Conservation (phyloP, 2,797 vertebrate species). For the Coilia nasus region DNA sequence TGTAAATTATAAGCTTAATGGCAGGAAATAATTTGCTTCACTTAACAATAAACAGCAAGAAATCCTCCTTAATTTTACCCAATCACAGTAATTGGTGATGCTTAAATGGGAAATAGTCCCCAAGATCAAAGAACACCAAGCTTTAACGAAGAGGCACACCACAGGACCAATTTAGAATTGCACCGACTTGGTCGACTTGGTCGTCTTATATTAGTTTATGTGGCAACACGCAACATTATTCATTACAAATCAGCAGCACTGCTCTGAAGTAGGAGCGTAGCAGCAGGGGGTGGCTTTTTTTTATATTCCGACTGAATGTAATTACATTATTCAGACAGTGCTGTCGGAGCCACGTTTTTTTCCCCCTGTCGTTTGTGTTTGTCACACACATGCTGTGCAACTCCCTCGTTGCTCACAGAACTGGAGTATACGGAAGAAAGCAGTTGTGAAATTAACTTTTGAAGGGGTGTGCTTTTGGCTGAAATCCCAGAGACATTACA, state of each 20-base stretch:
- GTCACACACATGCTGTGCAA: conserved; percentile 54
- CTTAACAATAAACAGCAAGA: conserved; percentile 60
- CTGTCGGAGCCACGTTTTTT: neutral
- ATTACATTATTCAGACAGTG: conserved; percentile 3
- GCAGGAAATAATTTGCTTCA: conserved; percentile 60
- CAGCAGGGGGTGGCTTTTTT: neutral
- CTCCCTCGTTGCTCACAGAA: conserved; percentile 47
- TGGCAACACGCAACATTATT: conserved; percentile 34
- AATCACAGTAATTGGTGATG: conserved; percentile 72
- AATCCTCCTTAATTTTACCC: conserved; percentile 69
- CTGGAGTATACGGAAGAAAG: conserved; percentile 52
- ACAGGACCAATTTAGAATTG: conserved; percentile 22
- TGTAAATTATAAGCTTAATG: conserved; percentile 75
- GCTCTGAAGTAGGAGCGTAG: neutral
- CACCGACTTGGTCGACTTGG: neutral
- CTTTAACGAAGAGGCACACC: neutral
- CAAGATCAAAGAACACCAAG: conserved; percentile 69
- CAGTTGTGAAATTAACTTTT: conserved; percentile 58
- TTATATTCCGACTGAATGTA: neutral
- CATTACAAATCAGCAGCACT: conserved; percentile 64
- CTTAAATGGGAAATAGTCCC: conserved; percentile 53
- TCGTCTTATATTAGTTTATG: conserved; percentile 10
- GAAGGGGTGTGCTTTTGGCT: conserved; percentile 70
- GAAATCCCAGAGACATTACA: conserved; percentile 74
- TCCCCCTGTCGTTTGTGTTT: conserved; percentile 59